Evolutionary conservation across 2,888 invertebrate species (phyloP).

Genomic region (Biston stratarius): DNA sequence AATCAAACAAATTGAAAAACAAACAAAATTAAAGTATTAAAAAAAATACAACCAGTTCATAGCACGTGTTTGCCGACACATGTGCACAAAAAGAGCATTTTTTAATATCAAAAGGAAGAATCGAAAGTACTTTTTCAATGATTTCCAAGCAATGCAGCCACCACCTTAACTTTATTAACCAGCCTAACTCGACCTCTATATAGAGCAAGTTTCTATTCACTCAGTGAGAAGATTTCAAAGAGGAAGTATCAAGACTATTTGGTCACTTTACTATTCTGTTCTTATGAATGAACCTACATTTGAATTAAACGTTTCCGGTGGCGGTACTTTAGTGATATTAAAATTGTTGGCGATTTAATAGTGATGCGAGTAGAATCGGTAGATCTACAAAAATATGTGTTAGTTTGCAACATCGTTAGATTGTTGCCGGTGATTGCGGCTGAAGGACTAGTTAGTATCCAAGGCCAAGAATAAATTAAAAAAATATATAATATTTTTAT

Average conservation of each 20-base stretch:
- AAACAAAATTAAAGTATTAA: constrained; percentile 50
- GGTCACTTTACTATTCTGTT: constrained; percentile 33
- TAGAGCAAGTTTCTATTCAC: constrained; percentile 30
- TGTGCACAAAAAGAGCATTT: constrained; percentile 55
- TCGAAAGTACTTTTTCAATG: constrained; percentile 56
- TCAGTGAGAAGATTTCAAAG: constrained; percentile 1
- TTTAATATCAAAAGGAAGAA: constrained; percentile 58
- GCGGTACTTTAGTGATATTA: constrained; percentile 43
- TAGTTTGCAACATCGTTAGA: too few relatives aligned
- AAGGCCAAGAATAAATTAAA: too few relatives aligned
- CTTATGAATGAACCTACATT: constrained; percentile 38
- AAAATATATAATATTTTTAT: too few relatives aligned
- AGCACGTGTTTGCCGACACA: constrained; percentile 62
- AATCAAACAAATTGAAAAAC: constrained; percentile 32
- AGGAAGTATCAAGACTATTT: constrained; percentile 6
- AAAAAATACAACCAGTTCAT: constrained; percentile 51
- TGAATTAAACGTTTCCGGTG: constrained; percentile 43
- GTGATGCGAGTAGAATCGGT: constrained; percentile 14
- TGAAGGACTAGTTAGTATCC: too few relatives aligned
- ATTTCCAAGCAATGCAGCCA: constrained; percentile 27
- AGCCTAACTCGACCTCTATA: constrained; percentile 23
- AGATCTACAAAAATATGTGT: too few relatives aligned
- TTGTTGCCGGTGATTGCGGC: too few relatives aligned
- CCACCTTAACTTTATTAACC: constrained; percentile 31
- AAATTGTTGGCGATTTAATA: constrained; percentile 38